Conservation (phyloP, 2,888 invertebrate genomes). For the Drosophila maculinotata region DNA sequence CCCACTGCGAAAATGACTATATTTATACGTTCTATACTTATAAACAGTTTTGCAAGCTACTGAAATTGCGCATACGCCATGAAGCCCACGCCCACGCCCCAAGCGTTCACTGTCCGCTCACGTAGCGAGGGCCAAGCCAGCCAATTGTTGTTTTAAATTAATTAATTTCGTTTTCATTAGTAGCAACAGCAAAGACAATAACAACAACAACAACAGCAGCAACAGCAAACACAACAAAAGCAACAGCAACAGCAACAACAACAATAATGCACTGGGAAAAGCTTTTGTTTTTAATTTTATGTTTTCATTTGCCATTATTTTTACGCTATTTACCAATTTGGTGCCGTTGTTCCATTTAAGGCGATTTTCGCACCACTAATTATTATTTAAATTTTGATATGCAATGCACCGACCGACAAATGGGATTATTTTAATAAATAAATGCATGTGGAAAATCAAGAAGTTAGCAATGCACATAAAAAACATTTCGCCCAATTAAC, state of each 20-base stretch:
- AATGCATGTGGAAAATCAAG: conserved; percentile 61
- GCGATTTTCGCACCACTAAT: conserved; percentile 75
- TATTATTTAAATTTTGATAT: conserved; percentile 78
- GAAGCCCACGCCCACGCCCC: not conserved
- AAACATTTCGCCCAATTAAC: conserved; percentile 54
- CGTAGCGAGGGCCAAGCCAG: conserved; percentile 29
- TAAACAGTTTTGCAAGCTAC: conserved; percentile 36
- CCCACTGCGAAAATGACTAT: conserved; percentile 1
- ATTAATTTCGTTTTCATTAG: conserved; percentile 75
- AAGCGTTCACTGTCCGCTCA: conserved; percentile 37
- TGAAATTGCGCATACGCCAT: conserved; percentile 63
- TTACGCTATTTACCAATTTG: conserved; percentile 69
- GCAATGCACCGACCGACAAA: conserved; percentile 52
- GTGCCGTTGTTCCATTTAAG: conserved; percentile 65
- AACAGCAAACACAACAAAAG: conserved; percentile 9
- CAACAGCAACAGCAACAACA: conserved; percentile 10
- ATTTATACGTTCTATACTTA: not conserved
- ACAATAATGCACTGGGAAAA: conserved; percentile 5
- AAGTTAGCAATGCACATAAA: conserved; percentile 50
- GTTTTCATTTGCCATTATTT: conserved; percentile 69
- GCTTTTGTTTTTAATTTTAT: conserved; percentile 71
- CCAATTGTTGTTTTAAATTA: conserved; percentile 76
- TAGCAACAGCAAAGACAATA: conserved; percentile 30
- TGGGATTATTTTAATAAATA: conserved; percentile 78
- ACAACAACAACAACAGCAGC: conserved; percentile 12